Evolutionary conservation across 2,113 vertebrate genomes (phyloP).

Genomic region (Pampusana beccarii): DNA sequence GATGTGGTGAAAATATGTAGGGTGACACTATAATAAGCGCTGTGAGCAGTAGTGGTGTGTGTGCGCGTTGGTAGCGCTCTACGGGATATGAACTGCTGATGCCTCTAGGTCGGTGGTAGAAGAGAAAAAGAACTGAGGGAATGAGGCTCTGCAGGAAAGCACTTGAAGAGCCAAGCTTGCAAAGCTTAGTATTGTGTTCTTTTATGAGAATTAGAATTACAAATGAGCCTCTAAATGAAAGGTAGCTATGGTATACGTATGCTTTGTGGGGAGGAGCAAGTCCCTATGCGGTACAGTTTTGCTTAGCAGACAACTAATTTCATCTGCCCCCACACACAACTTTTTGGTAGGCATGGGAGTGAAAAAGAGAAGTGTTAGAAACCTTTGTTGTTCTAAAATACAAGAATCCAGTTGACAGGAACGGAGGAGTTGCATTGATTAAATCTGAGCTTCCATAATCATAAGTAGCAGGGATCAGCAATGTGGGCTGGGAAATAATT

Average conservation of each 20-base stretch:
- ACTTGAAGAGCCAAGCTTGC: background rate
- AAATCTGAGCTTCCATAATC: conserved; percentile 37
- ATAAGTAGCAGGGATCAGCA: conserved; percentile 19
- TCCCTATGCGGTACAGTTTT: background rate
- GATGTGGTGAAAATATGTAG: background rate
- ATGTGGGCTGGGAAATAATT: conserved; percentile 23
- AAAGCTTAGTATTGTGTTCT: background rate
- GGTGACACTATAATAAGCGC: background rate
- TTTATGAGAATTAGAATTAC: background rate
- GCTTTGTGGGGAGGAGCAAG: background rate
- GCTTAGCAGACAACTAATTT: conserved; percentile 25
- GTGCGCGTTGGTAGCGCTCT: fast-evolving
- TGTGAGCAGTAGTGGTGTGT: background rate
- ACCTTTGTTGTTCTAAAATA: background rate
- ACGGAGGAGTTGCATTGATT: conserved; percentile 38
- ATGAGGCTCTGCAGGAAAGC: background rate
- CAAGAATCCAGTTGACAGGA: conserved; percentile 12
- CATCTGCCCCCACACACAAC: background rate
- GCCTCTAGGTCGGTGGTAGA: background rate
- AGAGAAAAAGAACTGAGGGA: background rate
- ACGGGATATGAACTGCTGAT: fast-evolving
- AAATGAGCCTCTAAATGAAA: background rate
- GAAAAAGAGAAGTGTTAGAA: background rate
- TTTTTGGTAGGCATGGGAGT: background rate
- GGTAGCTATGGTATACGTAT: background rate